phyloP scores from a whole-genome alignment of 2,888 invertebrate genomes.

The Nomada flava region DNA sequence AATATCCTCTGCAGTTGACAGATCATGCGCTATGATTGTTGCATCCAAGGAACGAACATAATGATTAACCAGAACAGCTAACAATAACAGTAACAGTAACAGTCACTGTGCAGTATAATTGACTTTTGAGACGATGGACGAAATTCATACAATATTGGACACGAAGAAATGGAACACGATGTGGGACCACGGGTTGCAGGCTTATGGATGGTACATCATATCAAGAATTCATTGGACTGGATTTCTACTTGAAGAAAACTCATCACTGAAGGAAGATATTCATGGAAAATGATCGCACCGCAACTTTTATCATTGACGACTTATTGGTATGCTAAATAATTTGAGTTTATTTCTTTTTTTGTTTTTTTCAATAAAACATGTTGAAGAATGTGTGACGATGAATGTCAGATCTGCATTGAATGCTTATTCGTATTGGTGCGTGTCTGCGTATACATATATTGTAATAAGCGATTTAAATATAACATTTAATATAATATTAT shows the following conservation, averaged over 20 bases:
- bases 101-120: too few species aligned
- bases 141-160: too few species aligned
- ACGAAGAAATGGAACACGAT: neutral
- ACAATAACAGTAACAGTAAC: neutral
- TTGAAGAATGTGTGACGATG: neutral
- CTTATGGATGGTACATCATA: neutral
- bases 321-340: constrained; percentile 31
- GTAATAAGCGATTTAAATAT: neutral
- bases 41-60: neutral
- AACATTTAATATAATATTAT: neutral
- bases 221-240: neutral
- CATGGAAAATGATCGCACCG: neutral
- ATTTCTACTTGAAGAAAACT: neutral
- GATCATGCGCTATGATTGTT: neutral
- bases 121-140: too few species aligned
- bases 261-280: neutral
- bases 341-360: neutral
- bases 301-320: neutral
- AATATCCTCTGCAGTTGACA: constrained; percentile 21
- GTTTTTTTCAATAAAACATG: too few species aligned
- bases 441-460: neutral
- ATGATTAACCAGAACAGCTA: neutral
- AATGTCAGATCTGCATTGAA: neutral
- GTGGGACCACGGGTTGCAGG: neutral
- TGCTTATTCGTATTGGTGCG: constrained; percentile 4